Conservation (phyloP, 2,888 invertebrate genomes). For the Neoitamus cyanurus region DNA sequence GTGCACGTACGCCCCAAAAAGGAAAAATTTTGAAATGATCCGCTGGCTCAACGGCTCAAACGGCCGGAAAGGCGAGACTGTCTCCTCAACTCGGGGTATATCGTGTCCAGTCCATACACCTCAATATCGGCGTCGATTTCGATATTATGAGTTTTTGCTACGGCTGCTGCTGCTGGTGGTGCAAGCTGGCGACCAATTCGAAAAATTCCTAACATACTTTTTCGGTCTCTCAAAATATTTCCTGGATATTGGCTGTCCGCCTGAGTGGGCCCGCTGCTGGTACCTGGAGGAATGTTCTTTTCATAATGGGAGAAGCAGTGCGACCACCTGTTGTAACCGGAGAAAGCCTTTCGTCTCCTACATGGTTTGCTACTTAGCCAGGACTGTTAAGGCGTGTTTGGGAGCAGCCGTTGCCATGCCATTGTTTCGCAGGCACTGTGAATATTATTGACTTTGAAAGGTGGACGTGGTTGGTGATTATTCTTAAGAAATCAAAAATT, state of each 20-base stretch:
- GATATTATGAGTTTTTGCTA: slow-evolving; percentile 12
- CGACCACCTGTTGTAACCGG: slow-evolving; percentile 4
- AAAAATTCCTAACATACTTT: slow-evolving; percentile 42
- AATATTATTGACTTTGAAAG: neutral
- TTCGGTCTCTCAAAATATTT: slow-evolving; percentile 3
- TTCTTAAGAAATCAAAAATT: neutral
- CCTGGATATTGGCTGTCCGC: neutral
- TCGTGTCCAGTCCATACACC: neutral
- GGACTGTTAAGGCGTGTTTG: neutral
- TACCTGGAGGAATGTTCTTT: neutral
- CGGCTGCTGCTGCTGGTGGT: neutral
- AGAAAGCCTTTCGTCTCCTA: neutral
- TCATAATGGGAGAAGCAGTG: neutral
- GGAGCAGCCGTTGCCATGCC: slow-evolving; percentile 8
- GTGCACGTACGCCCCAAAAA: neutral
- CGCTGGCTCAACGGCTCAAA: neutral
- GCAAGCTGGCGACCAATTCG: neutral
- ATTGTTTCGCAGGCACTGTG: neutral
- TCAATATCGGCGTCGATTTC: neutral
- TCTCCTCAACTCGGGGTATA: neutral
- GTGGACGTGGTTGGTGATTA: neutral
- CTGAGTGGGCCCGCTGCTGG: neutral
- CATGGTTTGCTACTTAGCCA: slow-evolving; percentile 3
- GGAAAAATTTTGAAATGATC: neutral
- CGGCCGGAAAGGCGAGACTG: neutral